Percentiles rank a stretch among this genome's conserved stretches.
Conservation (phyloP, 2,888 invertebrate genomes). For the Torymus texanus region DNA sequence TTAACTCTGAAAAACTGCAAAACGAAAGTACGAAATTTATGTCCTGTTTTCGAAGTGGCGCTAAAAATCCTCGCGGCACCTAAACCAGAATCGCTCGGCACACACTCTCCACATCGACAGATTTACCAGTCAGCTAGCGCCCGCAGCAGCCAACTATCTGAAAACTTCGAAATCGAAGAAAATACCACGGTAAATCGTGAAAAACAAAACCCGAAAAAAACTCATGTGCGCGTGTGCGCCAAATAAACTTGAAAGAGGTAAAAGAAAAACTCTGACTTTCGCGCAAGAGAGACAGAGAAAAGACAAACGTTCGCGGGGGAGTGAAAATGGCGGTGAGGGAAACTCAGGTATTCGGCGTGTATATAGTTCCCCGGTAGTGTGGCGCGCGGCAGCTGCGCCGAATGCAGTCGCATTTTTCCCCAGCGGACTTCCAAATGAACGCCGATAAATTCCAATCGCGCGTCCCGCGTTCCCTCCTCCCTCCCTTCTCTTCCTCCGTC, state of each 20-base stretch:
- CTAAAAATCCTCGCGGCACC: constrained; percentile 3
- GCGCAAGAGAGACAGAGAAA: not conserved
- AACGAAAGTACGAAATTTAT: not conserved
- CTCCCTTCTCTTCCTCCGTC: too few relatives aligned
- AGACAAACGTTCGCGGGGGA: constrained; percentile 35
- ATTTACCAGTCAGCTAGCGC: not conserved
- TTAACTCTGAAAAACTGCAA: too few relatives aligned
- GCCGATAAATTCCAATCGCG: constrained; percentile 58
- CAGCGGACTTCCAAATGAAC: constrained; percentile 54
- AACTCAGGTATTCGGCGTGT: not conserved
- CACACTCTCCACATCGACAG: not conserved
- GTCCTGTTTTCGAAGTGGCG: not conserved
- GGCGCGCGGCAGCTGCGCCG: constrained; percentile 15
- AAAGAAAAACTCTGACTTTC: not conserved
- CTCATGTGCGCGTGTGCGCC: not conserved
- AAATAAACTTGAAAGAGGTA: constrained; percentile 12
- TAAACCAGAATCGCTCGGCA: too few relatives aligned
- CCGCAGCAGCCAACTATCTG: not conserved
- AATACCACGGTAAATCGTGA: constrained; percentile 2
- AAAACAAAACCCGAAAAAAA: constrained; percentile 6
- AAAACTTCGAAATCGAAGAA: constrained; percentile 8
- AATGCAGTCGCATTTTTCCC: constrained; percentile 52
- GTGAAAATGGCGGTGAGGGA: constrained; percentile 12
- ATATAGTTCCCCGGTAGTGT: not conserved
- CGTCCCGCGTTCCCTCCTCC: not conserved